Conservation (phyloP, 2,888 invertebrate genomes). For the Flexamia atlantica region DNA sequence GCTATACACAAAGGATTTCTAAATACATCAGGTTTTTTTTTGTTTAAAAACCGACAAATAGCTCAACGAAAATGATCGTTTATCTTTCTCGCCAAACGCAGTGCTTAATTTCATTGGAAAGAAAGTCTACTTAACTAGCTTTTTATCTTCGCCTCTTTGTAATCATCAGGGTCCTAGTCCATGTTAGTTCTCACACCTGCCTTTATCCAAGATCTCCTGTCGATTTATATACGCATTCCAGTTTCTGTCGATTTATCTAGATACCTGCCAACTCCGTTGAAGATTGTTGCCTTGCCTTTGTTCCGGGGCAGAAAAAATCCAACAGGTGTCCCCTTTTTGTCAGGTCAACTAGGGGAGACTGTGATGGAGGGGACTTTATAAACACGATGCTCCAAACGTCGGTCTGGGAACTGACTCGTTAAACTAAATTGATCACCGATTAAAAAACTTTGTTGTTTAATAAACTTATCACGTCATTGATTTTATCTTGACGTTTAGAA, state of each 20-base stretch:
- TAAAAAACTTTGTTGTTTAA: background rate
- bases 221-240: slow-evolving; percentile 32
- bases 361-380: background rate
- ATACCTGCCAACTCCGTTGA: background rate
- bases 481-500: no score
- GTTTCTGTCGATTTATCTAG: background rate
- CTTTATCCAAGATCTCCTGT: background rate
- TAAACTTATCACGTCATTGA: background rate
- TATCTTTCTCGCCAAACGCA: no score
- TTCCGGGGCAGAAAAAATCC: slow-evolving; percentile 16
- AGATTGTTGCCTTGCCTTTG: background rate
- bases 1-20: no score
- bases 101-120: no score
- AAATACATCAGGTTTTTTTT: no score
- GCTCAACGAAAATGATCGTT: no score
- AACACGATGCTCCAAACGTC: background rate
- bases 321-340: slow-evolving; percentile 2
- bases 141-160: no score
- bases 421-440: background rate
- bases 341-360: background rate
- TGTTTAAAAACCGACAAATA: no score
- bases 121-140: no score
- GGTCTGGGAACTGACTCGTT: background rate
- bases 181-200: no score
- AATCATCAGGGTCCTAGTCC: no score